Conservation (phyloP, 2,113 vertebrate species). For the Tachysurus fulvidraco region DNA sequence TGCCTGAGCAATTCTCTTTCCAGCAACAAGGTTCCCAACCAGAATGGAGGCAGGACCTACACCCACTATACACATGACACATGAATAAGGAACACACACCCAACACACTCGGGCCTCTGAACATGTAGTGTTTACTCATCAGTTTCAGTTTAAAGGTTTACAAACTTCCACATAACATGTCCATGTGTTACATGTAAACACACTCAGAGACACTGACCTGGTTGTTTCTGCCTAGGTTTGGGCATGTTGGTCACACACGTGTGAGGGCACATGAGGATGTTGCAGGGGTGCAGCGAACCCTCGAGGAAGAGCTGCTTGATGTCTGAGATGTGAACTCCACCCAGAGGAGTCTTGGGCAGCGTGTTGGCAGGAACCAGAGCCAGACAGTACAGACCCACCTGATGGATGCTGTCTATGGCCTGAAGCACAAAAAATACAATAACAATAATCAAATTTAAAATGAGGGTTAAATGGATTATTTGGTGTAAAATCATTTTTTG, state of each 20-base stretch:
- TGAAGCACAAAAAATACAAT: conserved; percentile 54
- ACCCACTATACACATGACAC: conserved; percentile 69
- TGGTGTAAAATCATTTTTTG: background rate
- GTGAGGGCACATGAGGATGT: conserved; percentile 98
- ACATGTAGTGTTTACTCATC: background rate
- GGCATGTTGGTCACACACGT: conserved; percentile 97
- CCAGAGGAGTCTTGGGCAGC: conserved; percentile 92
- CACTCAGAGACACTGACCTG: conserved; percentile 74
- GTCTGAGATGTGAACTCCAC: conserved; percentile 95
- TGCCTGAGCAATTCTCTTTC: conserved; percentile 96
- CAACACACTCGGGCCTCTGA: background rate
- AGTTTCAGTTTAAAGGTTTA: background rate
- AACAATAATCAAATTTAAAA: background rate
- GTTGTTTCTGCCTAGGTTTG: conserved; percentile 95
- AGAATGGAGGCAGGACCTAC: conserved; percentile 97
- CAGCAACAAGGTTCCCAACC: conserved; percentile 97
- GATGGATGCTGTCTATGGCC: conserved; percentile 99
- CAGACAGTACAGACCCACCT: conserved; percentile 95
- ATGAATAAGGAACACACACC: background rate
- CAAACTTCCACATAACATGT: background rate
- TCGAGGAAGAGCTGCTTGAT: conserved; percentile 96
- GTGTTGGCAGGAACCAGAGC: conserved; percentile 96
- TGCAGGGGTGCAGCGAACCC: conserved; percentile 92
- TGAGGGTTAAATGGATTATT: background rate
- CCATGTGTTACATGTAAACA: background rate